Evolutionary conservation across 23 tunicate species (phyloP).

Genomic region (Trididemnum clinides): DNA sequence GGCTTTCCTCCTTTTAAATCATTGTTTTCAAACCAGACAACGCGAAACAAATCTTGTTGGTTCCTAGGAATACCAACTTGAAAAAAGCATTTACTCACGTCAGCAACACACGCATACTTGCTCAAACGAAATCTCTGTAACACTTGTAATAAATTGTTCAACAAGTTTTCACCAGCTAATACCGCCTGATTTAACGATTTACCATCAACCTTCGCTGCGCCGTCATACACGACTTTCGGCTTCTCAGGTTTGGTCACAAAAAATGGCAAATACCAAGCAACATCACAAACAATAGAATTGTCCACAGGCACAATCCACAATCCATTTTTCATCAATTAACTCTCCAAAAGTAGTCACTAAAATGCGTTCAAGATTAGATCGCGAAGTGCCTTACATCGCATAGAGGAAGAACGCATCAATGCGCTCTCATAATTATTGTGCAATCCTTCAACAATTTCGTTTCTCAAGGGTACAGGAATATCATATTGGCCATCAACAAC

Average conservation of each 20-base stretch:
- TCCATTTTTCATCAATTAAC: neutral
- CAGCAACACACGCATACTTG: neutral
- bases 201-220: neutral
- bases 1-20: neutral
- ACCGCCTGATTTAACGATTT: neutral
- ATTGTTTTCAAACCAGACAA: neutral
- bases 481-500: neutral
- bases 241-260: neutral
- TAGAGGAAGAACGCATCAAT: neutral
- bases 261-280: conserved; percentile 13
- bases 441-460: neutral
- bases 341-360: neutral
- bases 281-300: neutral
- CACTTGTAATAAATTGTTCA: neutral
- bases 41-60: neutral
- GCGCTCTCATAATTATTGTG: neutral
- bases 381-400: neutral
- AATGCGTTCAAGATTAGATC: neutral
- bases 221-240: neutral
- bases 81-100: conserved; percentile 17
- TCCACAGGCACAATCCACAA: conserved; percentile 5
- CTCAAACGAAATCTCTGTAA: neutral
- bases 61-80: neutral
- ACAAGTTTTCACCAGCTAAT: neutral
- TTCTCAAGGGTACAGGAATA: conserved; percentile 5